Percentiles rank a stretch among this genome's conserved stretches.
These are phyloP conservation scores for Isaurus tuberculatus DNA, from an alignment of 92 coral and sea anemone species.

Conservation along the genomic window DNA sequence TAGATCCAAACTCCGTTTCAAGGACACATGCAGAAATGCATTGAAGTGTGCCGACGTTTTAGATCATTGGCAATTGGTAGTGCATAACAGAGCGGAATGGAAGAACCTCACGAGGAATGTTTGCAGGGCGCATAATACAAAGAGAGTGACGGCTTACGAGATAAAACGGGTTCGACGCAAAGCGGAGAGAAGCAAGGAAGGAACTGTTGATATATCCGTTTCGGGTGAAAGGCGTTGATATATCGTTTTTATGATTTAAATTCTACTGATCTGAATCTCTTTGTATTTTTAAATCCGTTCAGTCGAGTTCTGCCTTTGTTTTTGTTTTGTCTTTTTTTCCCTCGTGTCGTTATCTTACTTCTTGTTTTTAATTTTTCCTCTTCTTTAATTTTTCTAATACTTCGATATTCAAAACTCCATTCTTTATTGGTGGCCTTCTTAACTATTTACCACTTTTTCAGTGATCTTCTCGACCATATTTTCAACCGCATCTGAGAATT, in stretches of 20 bases:
- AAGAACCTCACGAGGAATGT: neutral
- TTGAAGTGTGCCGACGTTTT: constrained; percentile 40
- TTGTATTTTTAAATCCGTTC: too few species aligned
- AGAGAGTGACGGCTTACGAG: neutral
- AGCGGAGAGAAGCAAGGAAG: constrained; percentile 2
- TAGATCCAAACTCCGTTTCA: constrained; percentile 49
- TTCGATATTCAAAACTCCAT: too few species aligned
- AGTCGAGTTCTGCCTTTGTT: too few species aligned
- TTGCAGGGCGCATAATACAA: neutral
- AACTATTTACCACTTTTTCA: too few species aligned
- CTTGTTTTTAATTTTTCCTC: too few species aligned
- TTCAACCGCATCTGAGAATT: neutral
- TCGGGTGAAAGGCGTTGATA: neutral
- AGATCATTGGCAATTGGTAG: neutral
- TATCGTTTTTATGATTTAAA: too few species aligned
- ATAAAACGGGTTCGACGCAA: neutral
- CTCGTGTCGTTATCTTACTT: too few species aligned
- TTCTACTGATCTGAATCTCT: too few species aligned
- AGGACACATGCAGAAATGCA: constrained; percentile 55
- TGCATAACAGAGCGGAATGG: too few species aligned
- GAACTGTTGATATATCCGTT: neutral
- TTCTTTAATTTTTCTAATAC: too few species aligned
- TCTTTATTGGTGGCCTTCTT: too few species aligned
- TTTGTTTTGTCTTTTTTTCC: too few species aligned
- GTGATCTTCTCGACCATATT: neutral